Evolutionary conservation across 2,888 invertebrate species (phyloP), one percentile per base, ranked within the genome.

Genomic region (Heliconius ismenius): DNA sequence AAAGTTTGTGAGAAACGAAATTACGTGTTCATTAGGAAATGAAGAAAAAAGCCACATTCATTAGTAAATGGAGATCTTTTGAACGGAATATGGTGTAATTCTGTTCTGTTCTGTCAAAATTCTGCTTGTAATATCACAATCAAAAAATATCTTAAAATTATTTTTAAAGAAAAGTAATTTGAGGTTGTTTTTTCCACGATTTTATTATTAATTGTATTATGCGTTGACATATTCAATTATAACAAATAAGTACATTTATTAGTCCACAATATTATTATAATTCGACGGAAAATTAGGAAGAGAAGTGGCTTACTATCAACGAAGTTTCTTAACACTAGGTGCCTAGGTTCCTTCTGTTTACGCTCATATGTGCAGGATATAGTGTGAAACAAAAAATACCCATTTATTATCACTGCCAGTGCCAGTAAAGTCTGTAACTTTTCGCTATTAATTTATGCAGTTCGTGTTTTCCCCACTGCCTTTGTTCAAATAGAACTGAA

Each of bases 1-100:
- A 63, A 62, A 73, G 70, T 70, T 70, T 62, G 39, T 28, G 62
- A 63, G 32, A 70, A 70, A 73, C 21, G 18, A 13, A 73, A 73
- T 73, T 63, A 73, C 28, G 4, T 15, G 39, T 73, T 73, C 63
- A 73, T 43, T 73, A 73, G 39, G 7, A 21, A 73, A 60, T 62
- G 60, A 15, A 54, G n/a, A 43, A 3, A 36, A 58, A 58, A 58
- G 6, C 21, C 32, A 36, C 18, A 32, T 58, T 24, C 15, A 67
- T 67, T 67, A 67, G 67, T 7, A 39, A 43, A 67, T 43, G 67
- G 39, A 67, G 9, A 43, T 3, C 39, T 67, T 67, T 43, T 43
- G 3, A 13, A 9, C 24, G 4, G 24, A 65, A 24, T 43, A 15
- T 24, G 67, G 24, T 9, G 24, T 39, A 26, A 43, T 67, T 39